phyloP scores from a whole-genome alignment of 2,797 vertebrate species.

The Enteromius afrohamiltoni region DNA sequence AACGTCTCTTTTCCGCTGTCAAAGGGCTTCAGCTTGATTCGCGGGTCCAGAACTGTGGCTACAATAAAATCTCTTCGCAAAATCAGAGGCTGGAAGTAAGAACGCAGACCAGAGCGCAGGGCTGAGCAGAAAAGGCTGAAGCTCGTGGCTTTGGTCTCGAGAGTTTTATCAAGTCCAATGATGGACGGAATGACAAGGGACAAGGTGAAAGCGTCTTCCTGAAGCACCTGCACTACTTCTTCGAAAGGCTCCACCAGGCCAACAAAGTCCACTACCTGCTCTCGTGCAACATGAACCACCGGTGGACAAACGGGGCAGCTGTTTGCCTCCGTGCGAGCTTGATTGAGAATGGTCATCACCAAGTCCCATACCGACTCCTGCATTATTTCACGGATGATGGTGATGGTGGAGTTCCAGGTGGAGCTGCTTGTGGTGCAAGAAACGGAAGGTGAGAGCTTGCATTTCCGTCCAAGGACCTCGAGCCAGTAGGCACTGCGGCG shows the following conservation, averaged over 20 bases:
- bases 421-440: conserved; percentile 61
- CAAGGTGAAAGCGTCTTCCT: conserved; percentile 72
- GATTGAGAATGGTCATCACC: conserved; percentile 71
- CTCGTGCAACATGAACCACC: conserved; percentile 72
- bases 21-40: conserved; percentile 79
- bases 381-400: conserved; percentile 70
- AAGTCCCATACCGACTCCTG: conserved; percentile 71
- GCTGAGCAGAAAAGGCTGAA: conserved; percentile 75
- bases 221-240: conserved; percentile 76
- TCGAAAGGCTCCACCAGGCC: conserved; percentile 77
- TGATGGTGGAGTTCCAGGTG: conserved; percentile 78
- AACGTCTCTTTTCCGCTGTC: conserved; percentile 59
- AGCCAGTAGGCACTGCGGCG: conserved; percentile 77
- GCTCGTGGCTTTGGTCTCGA: conserved; percentile 67
- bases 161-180: conserved; percentile 74
- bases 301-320: conserved; percentile 70
- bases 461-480: conserved; percentile 74
- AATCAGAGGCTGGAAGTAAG: conserved; percentile 74
- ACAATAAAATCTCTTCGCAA: conserved; percentile 73
- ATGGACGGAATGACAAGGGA: conserved; percentile 75
- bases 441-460: conserved; percentile 69
- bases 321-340: conserved; percentile 74
- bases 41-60: conserved; percentile 76
- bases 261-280: conserved; percentile 77
- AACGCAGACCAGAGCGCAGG: conserved; percentile 71